phyloP scores from a whole-genome alignment of 2,888 invertebrate species.

The Mythimna vitellina region DNA sequence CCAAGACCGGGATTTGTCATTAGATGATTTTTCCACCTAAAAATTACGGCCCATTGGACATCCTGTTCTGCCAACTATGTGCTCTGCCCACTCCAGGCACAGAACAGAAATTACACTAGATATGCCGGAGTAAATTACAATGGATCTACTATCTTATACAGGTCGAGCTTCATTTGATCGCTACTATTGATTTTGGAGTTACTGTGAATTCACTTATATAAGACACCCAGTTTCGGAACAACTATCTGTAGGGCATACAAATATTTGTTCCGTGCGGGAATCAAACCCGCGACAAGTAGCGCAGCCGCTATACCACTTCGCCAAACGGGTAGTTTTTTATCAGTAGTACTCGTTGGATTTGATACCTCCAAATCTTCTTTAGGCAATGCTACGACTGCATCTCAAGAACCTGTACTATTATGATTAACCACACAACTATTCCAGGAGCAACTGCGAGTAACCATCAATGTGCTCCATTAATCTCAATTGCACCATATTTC shows the following conservation, averaged over 20 bases:
- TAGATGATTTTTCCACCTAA: too few species aligned
- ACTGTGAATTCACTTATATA: too few species aligned
- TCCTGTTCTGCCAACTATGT: not conserved
- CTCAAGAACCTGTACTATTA: slow-evolving; percentile 11
- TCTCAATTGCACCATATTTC: slow-evolving; percentile 47
- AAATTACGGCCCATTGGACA: too few species aligned
- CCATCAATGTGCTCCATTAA: slow-evolving; percentile 42
- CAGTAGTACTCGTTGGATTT: not conserved
- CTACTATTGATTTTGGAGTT: not conserved
- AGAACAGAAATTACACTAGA: too few species aligned
- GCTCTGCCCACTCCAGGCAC: too few species aligned
- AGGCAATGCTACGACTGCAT: not conserved
- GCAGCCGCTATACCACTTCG: too few species aligned
- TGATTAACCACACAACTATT: slow-evolving; percentile 20
- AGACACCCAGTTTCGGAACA: too few species aligned
- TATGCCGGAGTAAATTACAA: not conserved
- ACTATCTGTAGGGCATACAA: too few species aligned
- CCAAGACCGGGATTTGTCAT: too few species aligned
- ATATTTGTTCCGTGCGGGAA: too few species aligned
- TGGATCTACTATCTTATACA: not conserved
- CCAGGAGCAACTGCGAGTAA: slow-evolving; percentile 34
- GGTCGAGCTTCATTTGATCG: not conserved
- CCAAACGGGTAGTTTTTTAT: too few species aligned
- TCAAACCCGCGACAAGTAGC: too few species aligned
- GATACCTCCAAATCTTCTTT: not conserved